These are phyloP conservation scores for Gorsachius magnificus DNA, from an alignment of 2,797 vertebrate species.

Conservation along the genomic window DNA sequence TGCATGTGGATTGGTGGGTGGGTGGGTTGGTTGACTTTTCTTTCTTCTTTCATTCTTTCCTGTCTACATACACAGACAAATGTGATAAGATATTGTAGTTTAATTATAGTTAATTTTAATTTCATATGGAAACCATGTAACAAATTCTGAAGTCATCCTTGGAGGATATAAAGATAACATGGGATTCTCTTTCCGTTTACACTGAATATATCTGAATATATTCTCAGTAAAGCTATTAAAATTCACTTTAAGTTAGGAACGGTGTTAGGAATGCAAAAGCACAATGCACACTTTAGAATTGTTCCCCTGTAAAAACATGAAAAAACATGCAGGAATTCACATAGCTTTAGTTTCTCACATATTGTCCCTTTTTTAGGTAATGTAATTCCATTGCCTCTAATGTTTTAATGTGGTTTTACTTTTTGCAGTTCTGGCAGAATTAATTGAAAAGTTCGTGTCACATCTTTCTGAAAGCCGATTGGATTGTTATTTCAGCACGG, in stretches of 20 bases:
- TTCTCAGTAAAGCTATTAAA: constrained; percentile 69
- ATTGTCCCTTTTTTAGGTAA: not conserved
- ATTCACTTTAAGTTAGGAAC: constrained; percentile 60
- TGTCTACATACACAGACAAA: not conserved
- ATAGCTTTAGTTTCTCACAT: not conserved
- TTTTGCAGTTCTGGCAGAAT: constrained; percentile 85
- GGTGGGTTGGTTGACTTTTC: not conserved
- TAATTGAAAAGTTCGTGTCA: constrained; percentile 85
- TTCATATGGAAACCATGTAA: constrained; percentile 30
- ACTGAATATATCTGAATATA: constrained; percentile 50
- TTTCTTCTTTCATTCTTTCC: not conserved
- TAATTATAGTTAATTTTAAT: constrained; percentile 64
- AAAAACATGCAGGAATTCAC: constrained; percentile 14
- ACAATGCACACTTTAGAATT: constrained; percentile 29
- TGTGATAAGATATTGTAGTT: not conserved
- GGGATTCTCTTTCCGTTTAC: constrained; percentile 42
- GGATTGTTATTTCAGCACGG: constrained; percentile 82
- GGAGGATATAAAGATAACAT: constrained; percentile 47
- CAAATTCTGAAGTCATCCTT: constrained; percentile 60
- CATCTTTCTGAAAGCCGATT: constrained; percentile 79
- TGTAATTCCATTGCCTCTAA: not conserved
- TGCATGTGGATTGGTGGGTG: not conserved
- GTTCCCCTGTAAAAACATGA: not conserved
- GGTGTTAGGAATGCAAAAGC: constrained; percentile 50
- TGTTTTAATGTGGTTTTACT: constrained; percentile 54